Conservation (phyloP, 2,888 invertebrate species). For the Heliconius erato region DNA sequence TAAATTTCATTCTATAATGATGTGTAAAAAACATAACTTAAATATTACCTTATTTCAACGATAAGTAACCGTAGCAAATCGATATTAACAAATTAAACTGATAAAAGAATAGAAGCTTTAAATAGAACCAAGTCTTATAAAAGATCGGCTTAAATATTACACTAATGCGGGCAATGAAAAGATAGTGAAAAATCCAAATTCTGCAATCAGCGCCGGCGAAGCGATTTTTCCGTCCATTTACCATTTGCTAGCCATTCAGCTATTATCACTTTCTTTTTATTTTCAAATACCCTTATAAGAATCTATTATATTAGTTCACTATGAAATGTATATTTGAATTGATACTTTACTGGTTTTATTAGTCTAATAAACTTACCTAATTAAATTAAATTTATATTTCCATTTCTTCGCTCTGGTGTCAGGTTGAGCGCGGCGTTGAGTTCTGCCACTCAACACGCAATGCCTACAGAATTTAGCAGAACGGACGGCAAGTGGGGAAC, state of each 20-base stretch:
- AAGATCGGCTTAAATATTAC: slow-evolving; percentile 25
- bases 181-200: slow-evolving; percentile 34
- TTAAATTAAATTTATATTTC: too few relatives aligned
- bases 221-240: slow-evolving; percentile 45
- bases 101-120: slow-evolving; percentile 12
- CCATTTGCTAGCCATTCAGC: slow-evolving; percentile 39
- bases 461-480: too few relatives aligned
- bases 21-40: too few relatives aligned
- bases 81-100: neutral
- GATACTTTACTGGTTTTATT: neutral
- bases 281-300: slow-evolving; percentile 7
- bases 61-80: neutral
- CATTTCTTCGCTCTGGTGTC: too few relatives aligned
- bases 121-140: slow-evolving; percentile 12
- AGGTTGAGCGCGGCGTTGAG: too few relatives aligned
- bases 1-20: too few relatives aligned
- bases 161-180: slow-evolving; percentile 28
- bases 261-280: slow-evolving; percentile 32
- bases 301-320: neutral
- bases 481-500: too few relatives aligned
- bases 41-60: neutral
- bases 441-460: too few relatives aligned
- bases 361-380: too few relatives aligned
- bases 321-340: neutral
- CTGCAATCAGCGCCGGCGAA: slow-evolving; percentile 35